Base-by-base conservation (phyloP, 1,140 invertebrate genomes). In the Cotesia typhae region DNA sequence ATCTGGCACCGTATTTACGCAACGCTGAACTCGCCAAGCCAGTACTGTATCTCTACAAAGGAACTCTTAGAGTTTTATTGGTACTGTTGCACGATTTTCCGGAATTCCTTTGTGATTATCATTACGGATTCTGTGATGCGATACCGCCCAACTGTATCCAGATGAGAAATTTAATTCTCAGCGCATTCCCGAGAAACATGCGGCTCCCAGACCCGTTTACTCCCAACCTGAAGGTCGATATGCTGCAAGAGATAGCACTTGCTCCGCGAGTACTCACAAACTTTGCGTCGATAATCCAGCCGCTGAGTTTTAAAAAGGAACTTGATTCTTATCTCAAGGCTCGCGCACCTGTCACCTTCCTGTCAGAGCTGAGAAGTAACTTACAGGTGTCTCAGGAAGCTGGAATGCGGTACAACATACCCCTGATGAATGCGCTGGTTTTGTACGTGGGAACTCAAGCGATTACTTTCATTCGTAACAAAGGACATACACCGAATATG, bases 91-190 rank as follows among this genome's bases (percentile, higher is more conserved):
- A 99, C 81, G 98, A 99, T 85, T 99, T 99, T 85, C 98, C 98
- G 0, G 98, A 99, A 84, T 99, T 99, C 82, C 89, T 99, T 28
- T 99, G 97, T 83, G 98, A 99, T 81, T 99, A 99, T 84, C 97
- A 99, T 83, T 99, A 99, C 82, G 94, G 95, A n/a, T 98, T 99
- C 86, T 99, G 98, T 85, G 98, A 99, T 87, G 96, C 96, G 55
- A 99, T 99, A 80, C 98, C 98, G 74, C 95, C 97, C 0, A 99
- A 99, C 84, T 99, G 98, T 83, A 98, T 99, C 78, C 98, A 99
- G 85, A 98, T 99, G 96, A 91, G 98, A 52, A 99, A 99, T 84
- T 88, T 99, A 6, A 98, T 99, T 63, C 88, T 99, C 57, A 98
- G 96, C 17, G 98, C 98, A 6, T 99, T 98, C 80, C 98, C 98